Percentiles rank a stretch among this genome's conserved stretches.
Evolutionary conservation across 2,888 invertebrate genomes (phyloP).

Genomic region (Parnassius glacialis): DNA sequence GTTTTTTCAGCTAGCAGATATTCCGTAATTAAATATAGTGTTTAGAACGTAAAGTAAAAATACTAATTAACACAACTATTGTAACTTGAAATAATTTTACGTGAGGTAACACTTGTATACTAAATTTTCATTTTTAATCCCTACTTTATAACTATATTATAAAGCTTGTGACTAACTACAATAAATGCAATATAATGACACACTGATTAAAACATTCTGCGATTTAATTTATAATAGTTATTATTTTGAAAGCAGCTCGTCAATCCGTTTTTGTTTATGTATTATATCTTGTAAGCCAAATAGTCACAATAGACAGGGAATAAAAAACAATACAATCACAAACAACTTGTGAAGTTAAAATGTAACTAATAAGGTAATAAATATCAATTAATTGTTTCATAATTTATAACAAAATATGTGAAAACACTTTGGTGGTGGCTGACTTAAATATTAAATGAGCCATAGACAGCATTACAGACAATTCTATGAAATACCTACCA

Average conservation of each 20-base stretch:
- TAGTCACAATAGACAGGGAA: too few species aligned
- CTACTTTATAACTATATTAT: constrained; percentile 18
- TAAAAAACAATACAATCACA: too few species aligned
- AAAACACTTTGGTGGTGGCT: neutral
- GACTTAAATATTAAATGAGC: neutral
- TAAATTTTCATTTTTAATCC: constrained; percentile 22
- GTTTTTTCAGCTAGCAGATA: constrained; percentile 3
- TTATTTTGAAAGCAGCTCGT: too few species aligned
- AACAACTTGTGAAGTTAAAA: neutral
- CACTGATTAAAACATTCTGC: constrained; percentile 17
- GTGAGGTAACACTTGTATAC: constrained; percentile 38
- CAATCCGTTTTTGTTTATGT: too few species aligned
- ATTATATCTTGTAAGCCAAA: too few species aligned
- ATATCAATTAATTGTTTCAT: too few species aligned
- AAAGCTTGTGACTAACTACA: constrained; percentile 33
- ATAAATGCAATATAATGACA: constrained; percentile 29
- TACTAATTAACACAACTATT: constrained; percentile 24
- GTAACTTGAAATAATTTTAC: constrained; percentile 25
- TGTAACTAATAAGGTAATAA: too few species aligned
- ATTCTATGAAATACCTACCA: too few species aligned
- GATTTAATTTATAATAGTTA: constrained; percentile 1
- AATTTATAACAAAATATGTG: too few species aligned
- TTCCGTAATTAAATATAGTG: constrained; percentile 9
- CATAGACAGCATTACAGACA: neutral
- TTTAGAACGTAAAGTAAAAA: constrained; percentile 12